Base-by-base conservation (phyloP, 2,113 vertebrate genomes). In the Daubentonia madagascariensis region DNA sequence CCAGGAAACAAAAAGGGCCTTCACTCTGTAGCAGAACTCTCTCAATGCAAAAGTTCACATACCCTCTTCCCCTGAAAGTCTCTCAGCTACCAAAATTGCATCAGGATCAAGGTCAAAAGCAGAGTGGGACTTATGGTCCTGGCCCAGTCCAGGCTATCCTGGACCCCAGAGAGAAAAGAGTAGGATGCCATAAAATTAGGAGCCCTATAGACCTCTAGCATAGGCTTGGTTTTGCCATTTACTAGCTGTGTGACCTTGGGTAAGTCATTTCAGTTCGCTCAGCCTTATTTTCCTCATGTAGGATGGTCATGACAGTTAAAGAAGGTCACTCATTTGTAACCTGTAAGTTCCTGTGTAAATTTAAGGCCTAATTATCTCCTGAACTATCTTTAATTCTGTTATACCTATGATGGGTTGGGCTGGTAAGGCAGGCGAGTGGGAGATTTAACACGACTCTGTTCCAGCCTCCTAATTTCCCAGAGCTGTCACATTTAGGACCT, bases 191-290 rank as follows among this genome's bases (percentile, higher is more conserved):
- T 90, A 72, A 72, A 90, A 48, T 35, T 80, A 48, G 70, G 40
- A 80, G 23, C 79, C 37, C 18, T 20, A 28, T 43, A 85, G n/a
- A 72, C 52, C 61, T 54, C 68, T 85, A 37, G 2, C 75, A 4
- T 70, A 95, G 43, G 35, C 7, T 65, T 37, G 17, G 35, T 79
- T 84, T 68, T 94, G 91, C 78, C n/a, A 85, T 63, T 30, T 85
- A 37, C 57, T 91, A 70, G 45, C 16, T 89, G 2, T 25, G 8
- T 75, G 22, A 73, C 7, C 35, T 65, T 63, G 25, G 30, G 35
- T 59, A 91, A 84, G 54, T 95, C 48, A 85, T 78, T 85, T 92
- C 43, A 76, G 11, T 94, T 91, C 67, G 92, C 40, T 85, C n/a
- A 50, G 23, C 43, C 73, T 79, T 30, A n/a, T 43, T 90, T 52